phyloP scores from a whole-genome alignment of 1,140 invertebrate species.

The Trigoniulus corallinus region DNA sequence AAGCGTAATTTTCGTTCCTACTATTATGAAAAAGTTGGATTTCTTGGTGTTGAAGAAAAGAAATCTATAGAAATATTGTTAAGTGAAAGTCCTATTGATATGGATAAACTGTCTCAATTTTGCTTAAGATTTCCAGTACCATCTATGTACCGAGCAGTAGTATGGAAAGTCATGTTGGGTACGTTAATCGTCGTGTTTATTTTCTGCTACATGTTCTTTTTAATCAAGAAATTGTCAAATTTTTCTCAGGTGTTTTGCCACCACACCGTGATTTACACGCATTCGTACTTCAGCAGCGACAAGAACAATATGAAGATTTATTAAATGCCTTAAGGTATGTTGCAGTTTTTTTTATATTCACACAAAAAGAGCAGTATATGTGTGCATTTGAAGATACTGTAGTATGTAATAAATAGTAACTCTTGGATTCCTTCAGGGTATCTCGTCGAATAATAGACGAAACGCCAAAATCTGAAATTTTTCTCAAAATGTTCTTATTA shows the following conservation, averaged over 20 bases:
- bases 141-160: constrained; percentile 51
- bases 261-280: constrained; percentile 50
- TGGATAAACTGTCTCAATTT: constrained; percentile 64
- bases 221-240: constrained; percentile 9
- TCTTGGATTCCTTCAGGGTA: constrained; percentile 24
- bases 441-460: constrained; percentile 38
- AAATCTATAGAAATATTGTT: constrained; percentile 79
- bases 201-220: constrained; percentile 8
- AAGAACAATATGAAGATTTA: constrained; percentile 54
- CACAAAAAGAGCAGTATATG: too few species aligned
- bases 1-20: constrained; percentile 68
- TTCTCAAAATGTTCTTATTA: constrained; percentile 58
- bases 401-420: too few species aligned
- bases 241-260: constrained; percentile 45
- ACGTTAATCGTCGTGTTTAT: constrained; percentile 13
- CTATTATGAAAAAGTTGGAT: constrained; percentile 81
- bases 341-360: constrained; percentile 30
- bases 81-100: constrained; percentile 67
- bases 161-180: constrained; percentile 75
- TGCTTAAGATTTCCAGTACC: constrained; percentile 66
- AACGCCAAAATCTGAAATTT: constrained; percentile 38
- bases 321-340: constrained; percentile 22
- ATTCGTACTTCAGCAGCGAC: constrained; percentile 51
- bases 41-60: constrained; percentile 76
- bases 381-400: too few species aligned